Evolutionary conservation across 2,113 vertebrate species (phyloP).

Genomic region (Nyctereutes procyonoides): DNA sequence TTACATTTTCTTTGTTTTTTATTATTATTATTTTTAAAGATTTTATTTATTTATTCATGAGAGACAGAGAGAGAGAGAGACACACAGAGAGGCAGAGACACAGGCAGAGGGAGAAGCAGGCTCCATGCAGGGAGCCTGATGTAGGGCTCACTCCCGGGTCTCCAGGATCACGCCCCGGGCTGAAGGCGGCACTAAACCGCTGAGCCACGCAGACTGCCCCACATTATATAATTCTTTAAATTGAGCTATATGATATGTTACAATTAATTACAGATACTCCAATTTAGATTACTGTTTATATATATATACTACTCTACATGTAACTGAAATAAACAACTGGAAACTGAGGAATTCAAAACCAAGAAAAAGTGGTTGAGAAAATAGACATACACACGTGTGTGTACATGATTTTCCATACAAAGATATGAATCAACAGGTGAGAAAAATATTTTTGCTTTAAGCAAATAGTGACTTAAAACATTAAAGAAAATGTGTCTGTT

Average conservation of each 20-base stretch:
- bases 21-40: too few species aligned
- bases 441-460: not conserved
- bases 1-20: slow-evolving; percentile 3
- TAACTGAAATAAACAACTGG: not conserved
- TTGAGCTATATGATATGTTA: not conserved
- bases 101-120: too few species aligned
- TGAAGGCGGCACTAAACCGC: too few species aligned
- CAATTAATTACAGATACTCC: slow-evolving; percentile 28
- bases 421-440: not conserved
- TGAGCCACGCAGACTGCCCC: too few species aligned
- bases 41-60: too few species aligned
- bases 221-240: not conserved
- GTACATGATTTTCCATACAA: slow-evolving; percentile 43
- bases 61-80: too few species aligned
- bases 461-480: not conserved
- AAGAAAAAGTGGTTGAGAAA: slow-evolving; percentile 43
- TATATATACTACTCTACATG: not conserved
- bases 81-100: too few species aligned
- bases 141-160: too few species aligned
- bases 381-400: not conserved
- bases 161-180: too few species aligned
- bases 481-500: slow-evolving; percentile 22
- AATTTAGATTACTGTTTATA: slow-evolving; percentile 33
- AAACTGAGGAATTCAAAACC: not conserved
- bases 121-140: too few species aligned